These are phyloP conservation scores for Bombus balteatus DNA, from an alignment of 1,140 invertebrate species.

Conservation along the genomic window DNA sequence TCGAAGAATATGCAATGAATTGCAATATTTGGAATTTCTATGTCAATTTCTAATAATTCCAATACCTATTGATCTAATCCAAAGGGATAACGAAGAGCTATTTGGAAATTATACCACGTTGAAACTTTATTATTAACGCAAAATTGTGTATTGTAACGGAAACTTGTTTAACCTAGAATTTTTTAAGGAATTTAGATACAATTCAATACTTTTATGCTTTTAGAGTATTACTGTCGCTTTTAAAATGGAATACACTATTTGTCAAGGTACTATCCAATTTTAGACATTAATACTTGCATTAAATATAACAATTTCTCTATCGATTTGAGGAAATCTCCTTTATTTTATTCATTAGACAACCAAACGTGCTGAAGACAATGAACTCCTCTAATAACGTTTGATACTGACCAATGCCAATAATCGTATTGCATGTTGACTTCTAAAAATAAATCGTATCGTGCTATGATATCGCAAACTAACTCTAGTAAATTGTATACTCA, in stretches of 20 bases:
- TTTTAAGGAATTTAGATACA: not conserved
- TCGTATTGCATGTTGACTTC: not conserved
- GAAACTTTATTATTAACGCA: not conserved
- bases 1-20: not conserved
- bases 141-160: not conserved
- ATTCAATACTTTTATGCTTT: too few relatives aligned
- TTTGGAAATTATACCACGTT: not conserved
- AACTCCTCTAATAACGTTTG: too few relatives aligned
- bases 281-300: not conserved
- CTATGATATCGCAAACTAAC: too few relatives aligned
- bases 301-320: not conserved
- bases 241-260: not conserved
- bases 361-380: not conserved
- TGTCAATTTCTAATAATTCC: too few relatives aligned
- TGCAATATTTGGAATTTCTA: not conserved
- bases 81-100: not conserved
- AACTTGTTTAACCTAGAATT: not conserved
- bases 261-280: not conserved
- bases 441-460: not conserved
- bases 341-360: not conserved
- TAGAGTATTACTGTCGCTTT: not conserved
- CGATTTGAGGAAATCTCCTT: not conserved
- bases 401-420: not conserved
- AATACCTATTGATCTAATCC: too few relatives aligned
- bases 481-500: too few relatives aligned